These are phyloP conservation scores for Raphicerus campestris DNA, from an alignment of 2,113 vertebrate species.

Conservation along the genomic window DNA sequence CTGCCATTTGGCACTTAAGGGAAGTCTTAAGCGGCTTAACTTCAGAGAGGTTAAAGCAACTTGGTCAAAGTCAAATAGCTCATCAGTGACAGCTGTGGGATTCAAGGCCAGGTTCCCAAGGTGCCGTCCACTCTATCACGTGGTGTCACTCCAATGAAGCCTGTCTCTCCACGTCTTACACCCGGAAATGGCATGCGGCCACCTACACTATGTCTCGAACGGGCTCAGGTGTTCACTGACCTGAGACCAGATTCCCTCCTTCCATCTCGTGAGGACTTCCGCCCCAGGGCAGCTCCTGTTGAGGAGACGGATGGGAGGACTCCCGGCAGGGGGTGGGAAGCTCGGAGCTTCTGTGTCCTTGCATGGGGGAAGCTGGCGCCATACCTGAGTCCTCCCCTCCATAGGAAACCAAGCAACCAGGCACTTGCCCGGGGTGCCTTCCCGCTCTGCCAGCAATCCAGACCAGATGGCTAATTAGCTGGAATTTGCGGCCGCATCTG, in stretches of 20 bases:
- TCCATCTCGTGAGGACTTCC: not conserved
- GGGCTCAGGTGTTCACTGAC: not conserved
- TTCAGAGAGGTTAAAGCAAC: not conserved
- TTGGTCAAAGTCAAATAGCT: not conserved
- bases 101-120: not conserved
- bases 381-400: not conserved
- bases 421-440: not conserved
- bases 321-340: not conserved
- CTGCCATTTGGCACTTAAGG: not conserved
- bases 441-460: conserved; percentile 56
- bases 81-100: not conserved
- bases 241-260: not conserved
- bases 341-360: not conserved
- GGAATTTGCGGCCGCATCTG: conserved; percentile 67
- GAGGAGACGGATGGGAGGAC: not conserved
- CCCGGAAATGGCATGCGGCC: not conserved
- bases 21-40: not conserved
- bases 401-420: not conserved
- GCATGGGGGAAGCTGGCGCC: not conserved
- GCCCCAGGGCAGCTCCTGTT: not conserved
- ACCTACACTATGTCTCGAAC: not conserved
- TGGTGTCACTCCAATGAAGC: not conserved
- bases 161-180: not conserved
- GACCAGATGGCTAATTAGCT: conserved; percentile 75
- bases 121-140: not conserved